These are phyloP conservation scores for Bolinopsis microptera DNA, from an alignment of 37 sponge, comb jelly and placozoan species.

Conservation along the genomic window DNA sequence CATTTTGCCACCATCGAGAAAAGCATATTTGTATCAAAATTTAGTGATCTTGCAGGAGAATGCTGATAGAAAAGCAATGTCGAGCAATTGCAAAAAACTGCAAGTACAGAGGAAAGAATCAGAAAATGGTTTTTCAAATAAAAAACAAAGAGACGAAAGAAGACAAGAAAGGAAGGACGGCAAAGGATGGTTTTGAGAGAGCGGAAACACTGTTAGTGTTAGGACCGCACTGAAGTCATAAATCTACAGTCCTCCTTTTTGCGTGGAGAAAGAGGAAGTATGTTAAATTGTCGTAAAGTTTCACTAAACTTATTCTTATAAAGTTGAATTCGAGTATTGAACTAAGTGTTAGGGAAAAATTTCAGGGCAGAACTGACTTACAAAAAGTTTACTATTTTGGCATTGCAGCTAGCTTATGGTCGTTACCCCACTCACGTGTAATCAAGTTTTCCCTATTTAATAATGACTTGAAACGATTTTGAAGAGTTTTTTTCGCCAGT, in stretches of 20 bases:
- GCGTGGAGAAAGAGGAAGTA: background rate
- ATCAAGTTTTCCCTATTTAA: background rate
- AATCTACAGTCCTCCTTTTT: background rate
- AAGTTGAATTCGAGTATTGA: background rate
- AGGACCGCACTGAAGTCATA: background rate
- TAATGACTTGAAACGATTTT: background rate
- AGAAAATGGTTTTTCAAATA: background rate
- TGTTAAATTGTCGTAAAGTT: background rate
- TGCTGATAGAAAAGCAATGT: background rate
- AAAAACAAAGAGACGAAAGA: background rate
- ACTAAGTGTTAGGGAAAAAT: background rate
- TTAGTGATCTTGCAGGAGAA: background rate
- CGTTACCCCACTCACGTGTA: conserved; percentile 3
- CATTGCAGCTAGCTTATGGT: background rate
- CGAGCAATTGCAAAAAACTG: background rate
- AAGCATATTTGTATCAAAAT: background rate
- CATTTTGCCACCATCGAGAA: background rate
- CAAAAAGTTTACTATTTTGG: background rate
- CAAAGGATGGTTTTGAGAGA: background rate
- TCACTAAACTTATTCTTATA: background rate
- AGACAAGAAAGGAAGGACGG: background rate
- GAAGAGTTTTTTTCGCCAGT: background rate
- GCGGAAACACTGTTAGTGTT: background rate
- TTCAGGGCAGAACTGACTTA: background rate
- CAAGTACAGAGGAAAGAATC: background rate